Percentiles rank a stretch among this genome's conserved stretches.
These are phyloP conservation scores for Drosophila auraria DNA, from an alignment of 1,140 invertebrate genomes.

Conservation along the genomic window DNA sequence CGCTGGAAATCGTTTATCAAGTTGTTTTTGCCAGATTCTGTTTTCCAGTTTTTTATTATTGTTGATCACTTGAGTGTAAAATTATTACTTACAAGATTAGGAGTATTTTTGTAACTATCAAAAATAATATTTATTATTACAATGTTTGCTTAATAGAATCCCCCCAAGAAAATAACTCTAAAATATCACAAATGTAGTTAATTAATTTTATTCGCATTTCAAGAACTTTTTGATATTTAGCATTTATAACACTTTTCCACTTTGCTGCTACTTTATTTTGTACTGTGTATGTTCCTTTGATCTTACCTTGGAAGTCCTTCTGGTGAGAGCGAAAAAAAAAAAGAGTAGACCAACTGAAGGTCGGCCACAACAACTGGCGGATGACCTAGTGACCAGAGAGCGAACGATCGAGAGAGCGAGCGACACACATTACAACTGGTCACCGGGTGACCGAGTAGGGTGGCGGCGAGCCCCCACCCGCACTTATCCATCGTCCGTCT, in stretches of 20 bases:
- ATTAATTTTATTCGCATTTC: not conserved
- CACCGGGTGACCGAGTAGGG: slow-evolving; percentile 33
- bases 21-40: slow-evolving; percentile 33
- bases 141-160: too few relatives aligned
- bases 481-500: not conserved
- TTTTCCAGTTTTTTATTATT: slow-evolving; percentile 1
- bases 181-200: not conserved
- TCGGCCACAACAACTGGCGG: slow-evolving; percentile 1
- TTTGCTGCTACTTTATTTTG: not conserved
- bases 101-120: too few relatives aligned
- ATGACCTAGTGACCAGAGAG: slow-evolving; percentile 35
- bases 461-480: slow-evolving; percentile 8
- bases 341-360: slow-evolving; percentile 10
- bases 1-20: slow-evolving; percentile 37
- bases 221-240: not conserved
- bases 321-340: not conserved
- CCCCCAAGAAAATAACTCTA: not conserved
- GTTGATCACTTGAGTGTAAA: not conserved
- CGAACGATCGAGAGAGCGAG: not conserved
- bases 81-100: too few relatives aligned
- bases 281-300: not conserved
- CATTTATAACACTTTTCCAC: too few relatives aligned
- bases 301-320: slow-evolving; percentile 21
- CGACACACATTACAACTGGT: slow-evolving; percentile 38
- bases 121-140: too few relatives aligned